These are phyloP conservation scores for human (Homo sapiens) DNA, from an alignment of 2,113 vertebrate genomes.

Conservation along the genomic window GRCh38 chr5:174338501-174339000, in stretches of 20 bases:
- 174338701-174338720: neutral
- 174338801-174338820: neutral
- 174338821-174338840: neutral
- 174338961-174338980: neutral
- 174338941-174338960: neutral
- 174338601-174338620: neutral
- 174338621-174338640: neutral
- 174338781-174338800: rapidly evolving
- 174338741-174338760: neutral
- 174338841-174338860: neutral
- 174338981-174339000: rapidly evolving
- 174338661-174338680: neutral
- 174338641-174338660: neutral
- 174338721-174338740: neutral
- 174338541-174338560: rapidly evolving
- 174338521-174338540: neutral
- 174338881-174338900: neutral
- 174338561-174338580: neutral
- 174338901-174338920: neutral
- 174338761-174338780: neutral
- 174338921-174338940: too few relatives aligned
- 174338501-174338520: rapidly evolving
- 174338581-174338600: neutral
- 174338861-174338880: neutral
- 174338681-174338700: rapidly evolving